A percentile compares a stretch with the other conserved stretches of the same genome.
Evolutionary conservation across 2,113 vertebrate species (phyloP).

Genomic region (Hypocryptadius cinnamomeus): DNA sequence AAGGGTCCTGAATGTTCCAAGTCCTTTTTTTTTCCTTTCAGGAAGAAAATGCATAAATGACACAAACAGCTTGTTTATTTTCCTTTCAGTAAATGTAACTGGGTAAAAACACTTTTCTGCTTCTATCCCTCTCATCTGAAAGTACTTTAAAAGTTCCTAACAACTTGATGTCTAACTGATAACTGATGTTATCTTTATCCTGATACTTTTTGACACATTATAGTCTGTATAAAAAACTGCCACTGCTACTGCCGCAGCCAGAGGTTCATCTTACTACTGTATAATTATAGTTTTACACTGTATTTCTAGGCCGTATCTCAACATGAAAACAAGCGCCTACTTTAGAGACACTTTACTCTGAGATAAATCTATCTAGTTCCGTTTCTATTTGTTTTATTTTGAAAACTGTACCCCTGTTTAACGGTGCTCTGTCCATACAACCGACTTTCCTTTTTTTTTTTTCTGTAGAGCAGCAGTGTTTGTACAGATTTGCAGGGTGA

Average conservation of each 20-base stretch:
- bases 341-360: not conserved
- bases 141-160: not conserved
- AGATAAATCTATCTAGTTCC: not conserved
- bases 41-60: not conserved
- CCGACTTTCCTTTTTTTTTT: not conserved
- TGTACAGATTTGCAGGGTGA: not conserved
- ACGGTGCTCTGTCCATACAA: not conserved
- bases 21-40: constrained; percentile 31
- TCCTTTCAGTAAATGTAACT: not conserved
- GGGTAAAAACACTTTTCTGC: not conserved
- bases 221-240: not conserved
- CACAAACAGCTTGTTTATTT: constrained; percentile 14
- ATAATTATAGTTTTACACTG: not conserved
- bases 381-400: not conserved
- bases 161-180: not conserved
- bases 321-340: not conserved
- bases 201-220: not conserved
- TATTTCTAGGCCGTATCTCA: not conserved
- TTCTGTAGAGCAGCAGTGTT: not conserved
- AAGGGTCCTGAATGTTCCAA: constrained; percentile 58
- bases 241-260: not conserved
- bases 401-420: not conserved
- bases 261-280: not conserved
- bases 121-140: not conserved
- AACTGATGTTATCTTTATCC: not conserved